Percentiles rank a stretch among this genome's conserved stretches.
Conservation (phyloP, 2,113 vertebrate species). For the Heptranchias perlo region DNA sequence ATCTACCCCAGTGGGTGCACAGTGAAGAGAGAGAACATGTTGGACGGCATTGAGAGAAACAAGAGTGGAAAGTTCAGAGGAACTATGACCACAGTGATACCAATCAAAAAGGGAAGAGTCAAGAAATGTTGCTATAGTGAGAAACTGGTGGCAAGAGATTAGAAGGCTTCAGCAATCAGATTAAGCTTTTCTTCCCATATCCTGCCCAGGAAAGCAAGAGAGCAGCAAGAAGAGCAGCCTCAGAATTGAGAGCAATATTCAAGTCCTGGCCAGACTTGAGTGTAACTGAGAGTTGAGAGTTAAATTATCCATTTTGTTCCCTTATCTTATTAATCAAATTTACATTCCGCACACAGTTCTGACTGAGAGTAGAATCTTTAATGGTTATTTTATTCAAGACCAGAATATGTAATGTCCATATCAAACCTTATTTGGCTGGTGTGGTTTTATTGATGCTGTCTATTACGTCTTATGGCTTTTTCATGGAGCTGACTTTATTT, state of each 20-base stretch:
- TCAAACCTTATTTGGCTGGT: not conserved
- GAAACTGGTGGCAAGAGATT: not conserved
- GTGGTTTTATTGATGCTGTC: not conserved
- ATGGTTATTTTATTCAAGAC: not conserved
- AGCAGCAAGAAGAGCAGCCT: no score
- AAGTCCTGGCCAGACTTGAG: no score
- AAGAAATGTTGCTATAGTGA: not conserved
- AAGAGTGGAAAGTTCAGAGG: no score
- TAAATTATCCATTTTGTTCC: not conserved
- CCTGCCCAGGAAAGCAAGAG: not conserved
- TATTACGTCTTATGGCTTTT: not conserved
- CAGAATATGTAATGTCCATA: not conserved
- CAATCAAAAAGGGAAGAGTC: not conserved
- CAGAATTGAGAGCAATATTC: no score
- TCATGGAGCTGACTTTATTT: not conserved
- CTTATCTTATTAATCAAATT: not conserved
- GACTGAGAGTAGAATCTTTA: not conserved
- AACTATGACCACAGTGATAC: no score
- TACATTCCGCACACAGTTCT: not conserved
- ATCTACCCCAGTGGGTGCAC: no score
- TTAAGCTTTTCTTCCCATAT: no score
- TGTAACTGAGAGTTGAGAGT: not conserved
- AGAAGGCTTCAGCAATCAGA: not conserved
- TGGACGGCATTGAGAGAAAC: no score
- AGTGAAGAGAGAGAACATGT: no score